These are phyloP conservation scores for Hylaeus volcanicus DNA, from an alignment of 1,140 invertebrate genomes.

Conservation along the genomic window DNA sequence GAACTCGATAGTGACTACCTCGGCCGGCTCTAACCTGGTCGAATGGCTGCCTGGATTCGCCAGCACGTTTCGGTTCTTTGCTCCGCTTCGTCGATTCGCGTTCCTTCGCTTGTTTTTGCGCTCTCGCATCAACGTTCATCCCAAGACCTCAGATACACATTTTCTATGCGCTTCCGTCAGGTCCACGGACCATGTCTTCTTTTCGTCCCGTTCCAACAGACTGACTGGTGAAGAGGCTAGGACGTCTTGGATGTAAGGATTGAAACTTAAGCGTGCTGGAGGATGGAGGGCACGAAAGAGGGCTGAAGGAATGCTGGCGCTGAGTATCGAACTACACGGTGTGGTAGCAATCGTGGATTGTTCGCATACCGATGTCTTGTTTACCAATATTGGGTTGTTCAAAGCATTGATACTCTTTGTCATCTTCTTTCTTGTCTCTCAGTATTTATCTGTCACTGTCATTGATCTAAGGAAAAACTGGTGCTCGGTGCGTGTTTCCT, in stretches of 20 bases:
- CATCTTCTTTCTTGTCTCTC: too few relatives aligned
- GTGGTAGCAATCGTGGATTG: conserved; percentile 69
- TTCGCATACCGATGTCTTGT: conserved; percentile 67
- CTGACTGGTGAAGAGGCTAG: background rate
- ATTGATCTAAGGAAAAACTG: too few relatives aligned
- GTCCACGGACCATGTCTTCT: background rate
- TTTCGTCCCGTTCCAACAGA: too few relatives aligned
- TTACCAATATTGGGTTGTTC: conserved; percentile 37
- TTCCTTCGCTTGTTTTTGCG: conserved; percentile 68
- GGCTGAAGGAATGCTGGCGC: conserved; percentile 22
- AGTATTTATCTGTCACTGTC: too few relatives aligned
- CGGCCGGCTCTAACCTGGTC: conserved; percentile 38
- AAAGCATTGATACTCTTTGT: background rate
- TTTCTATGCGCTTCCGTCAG: conserved; percentile 27
- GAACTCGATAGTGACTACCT: conserved; percentile 63
- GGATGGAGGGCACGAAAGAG: conserved; percentile 26
- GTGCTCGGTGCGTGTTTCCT: too few relatives aligned
- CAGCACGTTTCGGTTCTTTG: conserved; percentile 63
- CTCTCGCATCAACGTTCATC: conserved; percentile 62
- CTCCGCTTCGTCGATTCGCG: conserved; percentile 53
- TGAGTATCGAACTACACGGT: conserved; percentile 71
- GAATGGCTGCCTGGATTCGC: conserved; percentile 28
- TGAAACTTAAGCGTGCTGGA: conserved; percentile 10
- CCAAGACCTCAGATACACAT: conserved; percentile 5
- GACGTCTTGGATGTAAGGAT: conserved; percentile 15